Conservation (phyloP, 2,113 vertebrate species). For the Lepus europaeus region DNA sequence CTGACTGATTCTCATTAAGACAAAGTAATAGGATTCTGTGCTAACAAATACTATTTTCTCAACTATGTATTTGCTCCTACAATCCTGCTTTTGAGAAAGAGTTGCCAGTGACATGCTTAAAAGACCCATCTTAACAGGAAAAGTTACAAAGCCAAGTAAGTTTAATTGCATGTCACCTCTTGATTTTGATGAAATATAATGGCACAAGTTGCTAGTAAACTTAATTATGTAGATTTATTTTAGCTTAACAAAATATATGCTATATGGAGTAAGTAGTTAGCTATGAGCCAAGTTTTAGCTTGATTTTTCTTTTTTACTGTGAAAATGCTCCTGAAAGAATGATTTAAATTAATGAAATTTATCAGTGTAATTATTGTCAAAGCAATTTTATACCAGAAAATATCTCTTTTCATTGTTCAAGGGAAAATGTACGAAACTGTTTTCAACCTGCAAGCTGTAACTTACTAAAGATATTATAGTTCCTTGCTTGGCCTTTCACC, state of each 20-base stretch:
- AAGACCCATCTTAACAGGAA: conserved; percentile 75
- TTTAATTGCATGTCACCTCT: conserved; percentile 79
- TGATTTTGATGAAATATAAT: conserved; percentile 83
- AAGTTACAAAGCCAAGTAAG: conserved; percentile 75
- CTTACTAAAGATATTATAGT: conserved; percentile 11
- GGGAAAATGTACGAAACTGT: background rate
- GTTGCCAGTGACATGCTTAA: conserved; percentile 75
- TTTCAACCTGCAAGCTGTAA: conserved; percentile 16
- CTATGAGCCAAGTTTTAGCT: conserved; percentile 79
- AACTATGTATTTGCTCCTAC: conserved; percentile 63
- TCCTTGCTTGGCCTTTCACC: background rate
- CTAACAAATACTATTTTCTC: conserved; percentile 71
- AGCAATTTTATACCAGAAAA: conserved; percentile 53
- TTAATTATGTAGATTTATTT: conserved; percentile 86
- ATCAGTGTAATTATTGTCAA: conserved; percentile 69
- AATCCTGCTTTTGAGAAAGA: conserved; percentile 55
- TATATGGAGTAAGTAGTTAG: conserved; percentile 76
- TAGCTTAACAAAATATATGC: conserved; percentile 82
- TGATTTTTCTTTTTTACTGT: conserved; percentile 71
- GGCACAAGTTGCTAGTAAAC: conserved; percentile 83
- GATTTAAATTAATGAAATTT: conserved; percentile 80
- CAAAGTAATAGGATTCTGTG: conserved; percentile 72
- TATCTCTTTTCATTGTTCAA: conserved; percentile 28
- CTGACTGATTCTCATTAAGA: conserved; percentile 71
- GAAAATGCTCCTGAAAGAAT: conserved; percentile 75